Evolutionary conservation across 2,113 vertebrate genomes (phyloP), one percentile per base, ranked within the genome.

Genomic region (Ascaphus truei): DNA sequence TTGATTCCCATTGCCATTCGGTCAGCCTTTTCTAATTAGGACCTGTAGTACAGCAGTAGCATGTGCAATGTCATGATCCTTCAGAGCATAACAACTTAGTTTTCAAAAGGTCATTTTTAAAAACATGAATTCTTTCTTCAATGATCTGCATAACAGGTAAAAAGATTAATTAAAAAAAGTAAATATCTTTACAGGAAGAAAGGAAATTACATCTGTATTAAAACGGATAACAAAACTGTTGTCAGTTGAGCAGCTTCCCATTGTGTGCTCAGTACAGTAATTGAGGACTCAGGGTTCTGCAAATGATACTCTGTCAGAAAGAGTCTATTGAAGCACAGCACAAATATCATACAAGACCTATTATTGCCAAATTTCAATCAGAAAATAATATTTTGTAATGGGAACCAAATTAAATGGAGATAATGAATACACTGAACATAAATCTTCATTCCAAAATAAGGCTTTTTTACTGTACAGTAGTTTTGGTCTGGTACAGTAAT

Each of bases 181-280:
- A 69, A 27, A 68, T 51, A 37, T 68, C 25, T 58, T 69, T 33
- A 48, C 43, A 31, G 9, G 65, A 83, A 80, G 57, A 79, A 80
- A 85, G 51, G 63, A 81, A 72, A 82, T 81, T 79, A 87, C 68
- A 53, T 76, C 85, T 87, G 87, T 86, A 84, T 85, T 86, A 82
- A 84, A 86, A 78, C 25, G 79, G 79, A 75, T 87, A 87, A 78
- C 72, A 81, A 56, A 58, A 79, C 72, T 73, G 43, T 26, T 86
- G 86, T 86, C 83, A 68, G 72, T 39, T 10, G 34, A 73, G 72
- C 47, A 13, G 65, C 69, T 84, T 81, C 79, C 58, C 82, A 69
- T 75, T 77, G 63, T 77, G 78, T 73, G 52, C 79, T 79, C 80
- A 72, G 81, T 48, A 68, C 29, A 59, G 68, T 79, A 86, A 86